Conservation (phyloP, 2,888 invertebrate species). For the Embidobia sp. region DNA sequence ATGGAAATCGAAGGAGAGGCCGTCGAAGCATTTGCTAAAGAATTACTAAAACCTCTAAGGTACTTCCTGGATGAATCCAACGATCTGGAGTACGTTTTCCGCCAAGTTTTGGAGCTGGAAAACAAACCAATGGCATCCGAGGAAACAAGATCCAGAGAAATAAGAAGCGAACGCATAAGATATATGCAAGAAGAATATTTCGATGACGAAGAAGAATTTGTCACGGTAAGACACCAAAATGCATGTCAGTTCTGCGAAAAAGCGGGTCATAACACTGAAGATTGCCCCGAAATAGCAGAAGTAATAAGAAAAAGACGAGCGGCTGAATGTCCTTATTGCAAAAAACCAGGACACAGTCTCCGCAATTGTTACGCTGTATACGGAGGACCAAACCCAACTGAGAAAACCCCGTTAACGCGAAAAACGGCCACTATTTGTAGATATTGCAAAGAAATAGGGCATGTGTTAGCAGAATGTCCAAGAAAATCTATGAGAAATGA, state of each 20-base stretch:
- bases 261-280: background rate
- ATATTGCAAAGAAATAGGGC: too few relatives aligned
- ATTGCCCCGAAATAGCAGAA: too few relatives aligned
- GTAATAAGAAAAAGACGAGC: too few relatives aligned
- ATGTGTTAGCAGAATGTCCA: too few relatives aligned
- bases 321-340: too few relatives aligned
- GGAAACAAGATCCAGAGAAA: background rate
- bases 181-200: background rate
- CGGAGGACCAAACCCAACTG: too few relatives aligned
- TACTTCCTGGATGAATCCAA: slow-evolving; percentile 5
- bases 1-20: slow-evolving; percentile 12
- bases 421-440: too few relatives aligned
- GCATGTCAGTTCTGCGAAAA: slow-evolving; percentile 4
- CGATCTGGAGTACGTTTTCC: slow-evolving; percentile 9
- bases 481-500: too few relatives aligned
- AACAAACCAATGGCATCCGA: slow-evolving; percentile 4
- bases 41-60: background rate
- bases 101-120: slow-evolving; percentile 2
- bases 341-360: too few relatives aligned
- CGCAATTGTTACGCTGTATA: too few relatives aligned
- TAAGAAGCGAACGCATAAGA: background rate
- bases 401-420: too few relatives aligned
- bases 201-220: background rate
- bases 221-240: background rate
- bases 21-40: slow-evolving; percentile 24